Conservation (phyloP, 2,888 invertebrate genomes). For the Macrophya alboannulata region DNA sequence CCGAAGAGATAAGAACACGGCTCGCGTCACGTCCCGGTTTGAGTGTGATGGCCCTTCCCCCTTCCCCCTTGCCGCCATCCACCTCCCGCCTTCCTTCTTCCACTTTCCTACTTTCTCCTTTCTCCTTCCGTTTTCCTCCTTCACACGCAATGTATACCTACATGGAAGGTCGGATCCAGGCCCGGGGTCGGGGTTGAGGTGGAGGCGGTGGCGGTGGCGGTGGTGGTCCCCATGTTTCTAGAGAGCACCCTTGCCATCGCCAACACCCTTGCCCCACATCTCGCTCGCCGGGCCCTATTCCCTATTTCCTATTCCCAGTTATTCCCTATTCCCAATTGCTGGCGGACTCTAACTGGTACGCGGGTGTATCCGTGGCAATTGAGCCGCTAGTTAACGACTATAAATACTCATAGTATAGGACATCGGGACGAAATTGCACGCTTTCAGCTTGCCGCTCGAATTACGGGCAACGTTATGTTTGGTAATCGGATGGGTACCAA, state of each 20-base stretch:
- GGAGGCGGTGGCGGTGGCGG: constrained; percentile 25
- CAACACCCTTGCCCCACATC: neutral
- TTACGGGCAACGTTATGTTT: constrained; percentile 42
- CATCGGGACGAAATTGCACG: constrained; percentile 53
- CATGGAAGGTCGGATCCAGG: constrained; percentile 40
- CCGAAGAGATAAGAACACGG: constrained; percentile 75
- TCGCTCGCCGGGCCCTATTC: neutral
- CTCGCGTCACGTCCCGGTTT: constrained; percentile 77
- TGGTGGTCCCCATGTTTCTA: constrained; percentile 31
- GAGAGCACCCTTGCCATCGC: neutral
- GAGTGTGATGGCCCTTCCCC: constrained; percentile 73
- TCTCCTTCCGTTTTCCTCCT: constrained; percentile 58
- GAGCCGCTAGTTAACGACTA: constrained; percentile 53
- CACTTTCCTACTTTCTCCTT: constrained; percentile 61
- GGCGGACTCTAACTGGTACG: constrained; percentile 43
- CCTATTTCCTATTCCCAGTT: constrained; percentile 46
- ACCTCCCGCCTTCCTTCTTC: constrained; percentile 59
- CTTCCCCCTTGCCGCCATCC: constrained; percentile 60
- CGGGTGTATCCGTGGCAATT: constrained; percentile 48
- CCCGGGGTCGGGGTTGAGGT: constrained; percentile 50
- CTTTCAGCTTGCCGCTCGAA: constrained; percentile 34
- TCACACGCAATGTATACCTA: constrained; percentile 63
- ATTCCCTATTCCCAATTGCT: constrained; percentile 50
- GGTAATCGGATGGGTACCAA: constrained; percentile 18
- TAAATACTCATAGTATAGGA: constrained; percentile 50